phyloP scores from a whole-genome alignment of 1,140 invertebrate species.

The Tetragnatha versicolor region DNA sequence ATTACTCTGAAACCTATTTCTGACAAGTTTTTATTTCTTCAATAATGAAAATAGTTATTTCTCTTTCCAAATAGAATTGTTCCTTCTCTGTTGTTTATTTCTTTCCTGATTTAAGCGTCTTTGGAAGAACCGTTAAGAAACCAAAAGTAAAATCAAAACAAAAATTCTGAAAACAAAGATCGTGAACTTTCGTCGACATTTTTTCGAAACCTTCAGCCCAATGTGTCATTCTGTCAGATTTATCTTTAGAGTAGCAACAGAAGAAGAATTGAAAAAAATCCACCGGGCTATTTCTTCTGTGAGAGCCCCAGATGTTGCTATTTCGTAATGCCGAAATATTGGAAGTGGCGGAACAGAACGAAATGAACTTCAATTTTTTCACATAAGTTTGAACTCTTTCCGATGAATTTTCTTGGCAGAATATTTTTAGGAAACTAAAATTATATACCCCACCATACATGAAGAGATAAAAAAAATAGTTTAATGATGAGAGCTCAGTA shows the following conservation, averaged over 20 bases:
- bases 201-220: slow-evolving; percentile 35
- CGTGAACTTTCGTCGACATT: slow-evolving; percentile 27
- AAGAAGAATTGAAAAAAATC: not conserved
- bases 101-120: not conserved
- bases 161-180: slow-evolving; percentile 12
- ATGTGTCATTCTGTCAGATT: slow-evolving; percentile 49
- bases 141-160: not conserved
- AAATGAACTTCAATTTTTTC: slow-evolving; percentile 33
- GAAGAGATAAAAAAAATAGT: not conserved
- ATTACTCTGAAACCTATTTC: no score
- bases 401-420: not conserved
- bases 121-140: not conserved
- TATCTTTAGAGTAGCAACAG: slow-evolving; percentile 8
- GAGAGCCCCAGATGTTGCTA: slow-evolving; percentile 33
- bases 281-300: slow-evolving; percentile 24
- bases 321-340: slow-evolving; percentile 27
- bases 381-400: not conserved
- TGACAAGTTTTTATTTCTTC: no score
- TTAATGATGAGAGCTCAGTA: no score
- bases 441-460: not conserved
- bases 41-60: slow-evolving; percentile 31
- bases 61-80: slow-evolving; percentile 1
- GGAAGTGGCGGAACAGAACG: slow-evolving; percentile 3
- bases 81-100: not conserved
- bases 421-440: not conserved